phyloP scores from a whole-genome alignment of 2,888 invertebrate genomes.

The Netelia fuscicornis region DNA sequence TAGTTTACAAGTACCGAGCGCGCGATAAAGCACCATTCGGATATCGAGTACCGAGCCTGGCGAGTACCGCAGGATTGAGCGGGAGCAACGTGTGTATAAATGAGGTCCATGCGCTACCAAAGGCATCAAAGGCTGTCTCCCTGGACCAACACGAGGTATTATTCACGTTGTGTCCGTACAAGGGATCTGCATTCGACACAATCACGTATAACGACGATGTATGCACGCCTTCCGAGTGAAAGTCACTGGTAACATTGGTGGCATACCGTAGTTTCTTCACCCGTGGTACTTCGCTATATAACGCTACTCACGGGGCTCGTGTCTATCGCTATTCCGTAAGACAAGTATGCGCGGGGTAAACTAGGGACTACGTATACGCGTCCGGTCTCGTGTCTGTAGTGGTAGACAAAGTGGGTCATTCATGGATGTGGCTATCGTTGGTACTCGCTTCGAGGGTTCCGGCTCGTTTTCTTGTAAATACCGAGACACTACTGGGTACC shows the following conservation, averaged over 20 bases:
- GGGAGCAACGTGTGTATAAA: background rate
- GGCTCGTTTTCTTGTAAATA: slow-evolving; percentile 51
- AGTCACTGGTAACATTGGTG: slow-evolving; percentile 78
- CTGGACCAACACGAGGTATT: slow-evolving; percentile 19
- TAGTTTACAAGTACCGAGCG: background rate
- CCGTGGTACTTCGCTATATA: slow-evolving; percentile 71
- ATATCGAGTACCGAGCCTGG: slow-evolving; percentile 61
- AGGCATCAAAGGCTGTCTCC: slow-evolving; percentile 39
- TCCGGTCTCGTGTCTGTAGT: background rate
- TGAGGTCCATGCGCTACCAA: slow-evolving; percentile 68
- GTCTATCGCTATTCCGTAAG: slow-evolving; percentile 33
- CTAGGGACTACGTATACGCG: background rate
- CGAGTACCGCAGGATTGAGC: slow-evolving; percentile 52
- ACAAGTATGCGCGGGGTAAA: slow-evolving; percentile 22
- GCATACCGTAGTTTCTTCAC: slow-evolving; percentile 81
- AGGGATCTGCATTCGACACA: slow-evolving; percentile 6
- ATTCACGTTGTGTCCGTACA: slow-evolving; percentile 35
- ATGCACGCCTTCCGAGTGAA: slow-evolving; percentile 75
- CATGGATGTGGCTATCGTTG: slow-evolving; percentile 47
- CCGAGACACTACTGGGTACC: slow-evolving; percentile 9
- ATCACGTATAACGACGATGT: slow-evolving; percentile 18
- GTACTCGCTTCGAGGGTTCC: slow-evolving; percentile 55
- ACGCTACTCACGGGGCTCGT: slow-evolving; percentile 54
- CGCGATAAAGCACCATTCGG: background rate
- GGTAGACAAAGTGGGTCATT: slow-evolving; percentile 54